Base-by-base conservation (phyloP, 1,140 invertebrate genomes). In the Tachypleus tridentatus region DNA sequence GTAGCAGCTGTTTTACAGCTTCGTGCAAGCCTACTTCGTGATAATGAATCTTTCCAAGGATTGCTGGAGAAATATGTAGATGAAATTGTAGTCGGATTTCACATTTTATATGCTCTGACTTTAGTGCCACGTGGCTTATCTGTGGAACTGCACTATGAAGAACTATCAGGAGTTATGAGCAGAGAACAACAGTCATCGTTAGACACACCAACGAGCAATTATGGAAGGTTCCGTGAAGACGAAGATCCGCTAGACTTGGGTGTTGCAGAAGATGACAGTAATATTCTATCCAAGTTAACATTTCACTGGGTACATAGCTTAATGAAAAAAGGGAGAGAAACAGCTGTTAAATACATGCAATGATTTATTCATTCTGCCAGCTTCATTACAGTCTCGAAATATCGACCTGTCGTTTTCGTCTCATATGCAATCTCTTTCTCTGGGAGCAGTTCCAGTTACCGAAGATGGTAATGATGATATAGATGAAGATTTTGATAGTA, bases 281-380 rank as follows among this genome's bases (percentile, higher is more conserved):
- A 82, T 50, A 82, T 80, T 71, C 71, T 86, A 3, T 92, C 91
- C 0, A 85, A 84, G 72, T 77, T 97, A 5, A 77, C 87, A 10
- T 95, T 98, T 74, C 79, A 83, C 67, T 98, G 93, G 93, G 90
- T 95, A 0, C 82, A 86, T 66, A 87, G 88, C 6, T 76, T 97
- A 54, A 87, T 97, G 77, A 73, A 82, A 60, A n/a, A 93, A 92
- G 80, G 93, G 93, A 4, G 80, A 83, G 4, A 85, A 86, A 5
- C 67, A 73, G 53, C 82, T 85, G 67, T 76, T 98, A 5, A 81
- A 83, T 62, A 82, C 83, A 72, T 77, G 84, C 0, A 87, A 91
- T 74, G 92, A 96, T 79, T 76, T 97, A 0, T 93, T 87, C 79
- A 86, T 92, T 76, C 77, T 98, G 57, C 93, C 93, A 0, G 78